Evolutionary conservation across 2,888 invertebrate genomes (phyloP), one percentile per base, ranked within the genome.

Genomic region (Caenorhabditis panamensis): DNA sequence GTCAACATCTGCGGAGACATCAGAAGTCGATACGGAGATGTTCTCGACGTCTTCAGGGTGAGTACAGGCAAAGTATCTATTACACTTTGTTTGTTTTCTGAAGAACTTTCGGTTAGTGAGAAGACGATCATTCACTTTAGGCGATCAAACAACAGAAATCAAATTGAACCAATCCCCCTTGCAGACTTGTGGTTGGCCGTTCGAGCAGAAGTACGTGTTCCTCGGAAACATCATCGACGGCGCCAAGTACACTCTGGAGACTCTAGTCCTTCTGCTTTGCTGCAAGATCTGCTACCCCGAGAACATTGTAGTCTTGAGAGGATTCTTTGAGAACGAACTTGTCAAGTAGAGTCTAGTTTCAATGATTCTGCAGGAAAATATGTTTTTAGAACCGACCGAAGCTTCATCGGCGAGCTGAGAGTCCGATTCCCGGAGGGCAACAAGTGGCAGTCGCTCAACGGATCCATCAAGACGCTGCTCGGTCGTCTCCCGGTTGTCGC

Each of bases 151-250:
- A 36, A 5, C 36, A 41, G 41, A 41, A 5, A 9, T 16, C 41
- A 16, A 41, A 31, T 31, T 41, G 41, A 41, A 8, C 24, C 11
- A 59, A n/a, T 31, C 24, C 41, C 24, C 13, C 49, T 24, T 69
- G 37, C 44, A 86, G 82, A 80, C 62, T 31, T 82, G 83, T 47
- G 86, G 86, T 18, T 84, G 80, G 82, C 86, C 86, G 22, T 86
- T 84, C 63, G 77, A 84, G 11, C 78, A 79, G n/a, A 84, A 84
- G 20, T 86, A 86, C 59, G 53, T 83, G 2, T 86, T 86, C 67
- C 82, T 86, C 22, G 86, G 86, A 20, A 84, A 86, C 58, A 56
- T 84, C 31, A 61, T 84, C 54, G 83, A 83, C 51, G 73, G 84
- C 20, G 82, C 83, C 18, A 69, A 47, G 20, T 82, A 47, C 61